Conservation (phyloP, 2,113 vertebrate genomes). For the Poecilia latipinna region DNA sequence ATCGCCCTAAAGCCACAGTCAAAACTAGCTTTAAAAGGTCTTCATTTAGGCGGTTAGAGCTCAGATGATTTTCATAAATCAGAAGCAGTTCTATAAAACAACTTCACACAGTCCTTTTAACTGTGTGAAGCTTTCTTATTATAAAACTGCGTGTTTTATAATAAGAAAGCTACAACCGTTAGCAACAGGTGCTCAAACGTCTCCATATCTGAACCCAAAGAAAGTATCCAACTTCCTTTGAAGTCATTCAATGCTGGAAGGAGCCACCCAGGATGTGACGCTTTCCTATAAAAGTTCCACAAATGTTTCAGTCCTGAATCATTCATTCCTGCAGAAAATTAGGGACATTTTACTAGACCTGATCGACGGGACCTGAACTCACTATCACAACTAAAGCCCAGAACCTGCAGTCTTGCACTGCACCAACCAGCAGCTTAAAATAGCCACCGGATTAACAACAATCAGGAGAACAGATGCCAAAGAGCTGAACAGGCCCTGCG, state of each 20-base stretch:
- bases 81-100: neutral
- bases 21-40: neutral
- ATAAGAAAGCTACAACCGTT: neutral
- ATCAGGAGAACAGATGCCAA: slow-evolving; percentile 70
- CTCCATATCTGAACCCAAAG: neutral
- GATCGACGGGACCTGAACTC: slow-evolving; percentile 27
- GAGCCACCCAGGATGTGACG: slow-evolving; percentile 50
- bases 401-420: slow-evolving; percentile 53
- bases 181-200: neutral
- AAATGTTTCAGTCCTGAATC: slow-evolving; percentile 61
- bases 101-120: neutral
- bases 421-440: slow-evolving; percentile 66
- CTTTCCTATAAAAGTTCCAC: slow-evolving; percentile 14
- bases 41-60: neutral
- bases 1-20: neutral
- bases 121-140: too few species aligned
- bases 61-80: neutral
- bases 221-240: neutral
- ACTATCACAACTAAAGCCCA: slow-evolving; percentile 46
- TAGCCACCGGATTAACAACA: slow-evolving; percentile 72
- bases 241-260: slow-evolving; percentile 29
- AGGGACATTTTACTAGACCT: slow-evolving; percentile 34
- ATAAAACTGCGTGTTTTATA: neutral
- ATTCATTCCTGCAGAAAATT: slow-evolving; percentile 33
- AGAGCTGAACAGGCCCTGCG: slow-evolving; percentile 34